Conservation (phyloP, 1,140 invertebrate species). For the Hylaeus volcanicus region DNA sequence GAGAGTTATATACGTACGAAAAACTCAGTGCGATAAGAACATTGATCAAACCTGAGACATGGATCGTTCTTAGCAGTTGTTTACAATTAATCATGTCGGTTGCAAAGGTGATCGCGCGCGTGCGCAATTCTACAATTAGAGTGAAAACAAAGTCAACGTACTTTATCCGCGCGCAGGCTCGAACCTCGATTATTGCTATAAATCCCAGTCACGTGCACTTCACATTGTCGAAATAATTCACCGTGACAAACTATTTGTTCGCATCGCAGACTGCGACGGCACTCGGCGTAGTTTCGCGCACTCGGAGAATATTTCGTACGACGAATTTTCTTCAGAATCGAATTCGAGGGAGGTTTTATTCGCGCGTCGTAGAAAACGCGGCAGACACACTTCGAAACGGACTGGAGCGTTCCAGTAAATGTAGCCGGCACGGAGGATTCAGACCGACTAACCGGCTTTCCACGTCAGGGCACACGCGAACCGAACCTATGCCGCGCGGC, state of each 20-base stretch:
- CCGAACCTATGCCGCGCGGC: conserved; percentile 62
- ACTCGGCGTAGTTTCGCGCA: background rate
- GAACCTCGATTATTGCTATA: background rate
- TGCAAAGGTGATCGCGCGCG: no score
- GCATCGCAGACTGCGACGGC: background rate
- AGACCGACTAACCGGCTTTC: conserved; percentile 77
- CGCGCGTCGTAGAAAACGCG: background rate
- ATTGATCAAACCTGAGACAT: no score
- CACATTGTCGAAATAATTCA: background rate
- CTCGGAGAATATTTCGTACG: background rate
- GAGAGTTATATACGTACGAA: no score
- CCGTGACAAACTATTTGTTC: background rate
- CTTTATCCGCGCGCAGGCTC: background rate
- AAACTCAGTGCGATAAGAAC: no score
- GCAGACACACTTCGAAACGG: background rate
- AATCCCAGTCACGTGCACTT: conserved; percentile 30
- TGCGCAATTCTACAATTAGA: background rate
- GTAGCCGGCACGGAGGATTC: conserved; percentile 66
- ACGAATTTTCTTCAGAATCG: background rate
- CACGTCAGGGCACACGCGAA: conserved; percentile 66
- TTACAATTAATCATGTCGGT: background rate
- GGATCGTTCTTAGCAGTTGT: background rate
- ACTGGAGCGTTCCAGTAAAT: conserved; percentile 22
- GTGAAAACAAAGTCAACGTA: conserved; percentile 15
- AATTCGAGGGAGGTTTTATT: background rate